Evolutionary conservation across 2,797 vertebrate genomes (phyloP).

Genomic region (Valencia hispanica): DNA sequence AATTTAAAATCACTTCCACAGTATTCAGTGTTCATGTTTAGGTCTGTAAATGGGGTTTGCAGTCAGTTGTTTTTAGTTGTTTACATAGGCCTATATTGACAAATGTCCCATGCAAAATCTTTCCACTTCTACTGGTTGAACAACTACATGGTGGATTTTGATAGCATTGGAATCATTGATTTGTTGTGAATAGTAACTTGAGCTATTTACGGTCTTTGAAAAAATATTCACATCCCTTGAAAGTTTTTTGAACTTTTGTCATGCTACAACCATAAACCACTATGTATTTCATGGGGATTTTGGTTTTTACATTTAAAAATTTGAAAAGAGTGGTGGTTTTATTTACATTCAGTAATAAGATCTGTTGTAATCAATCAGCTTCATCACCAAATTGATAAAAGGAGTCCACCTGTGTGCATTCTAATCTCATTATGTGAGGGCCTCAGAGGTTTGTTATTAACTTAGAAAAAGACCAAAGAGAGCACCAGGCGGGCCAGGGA

Average conservation of each 20-base stretch:
- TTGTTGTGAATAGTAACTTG: neutral
- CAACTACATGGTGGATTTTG: neutral
- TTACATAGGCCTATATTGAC: neutral
- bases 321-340: neutral
- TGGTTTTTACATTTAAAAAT: neutral
- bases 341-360: too few relatives aligned
- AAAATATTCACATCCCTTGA: too few relatives aligned
- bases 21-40: neutral
- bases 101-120: neutral
- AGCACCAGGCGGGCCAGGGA: neutral
- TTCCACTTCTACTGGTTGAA: neutral
- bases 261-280: neutral
- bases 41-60: neutral
- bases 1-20: neutral
- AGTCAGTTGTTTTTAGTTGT: neutral
- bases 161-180: neutral
- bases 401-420: neutral
- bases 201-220: too few relatives aligned
- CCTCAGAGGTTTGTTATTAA: neutral
- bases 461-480: neutral
- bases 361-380: neutral
- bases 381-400: neutral
- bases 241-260: neutral
- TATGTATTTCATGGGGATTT: neutral
- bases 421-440: neutral